Evolutionary conservation across 2,888 invertebrate species (phyloP).

Genomic region (Leptogaster cylindrica): DNA sequence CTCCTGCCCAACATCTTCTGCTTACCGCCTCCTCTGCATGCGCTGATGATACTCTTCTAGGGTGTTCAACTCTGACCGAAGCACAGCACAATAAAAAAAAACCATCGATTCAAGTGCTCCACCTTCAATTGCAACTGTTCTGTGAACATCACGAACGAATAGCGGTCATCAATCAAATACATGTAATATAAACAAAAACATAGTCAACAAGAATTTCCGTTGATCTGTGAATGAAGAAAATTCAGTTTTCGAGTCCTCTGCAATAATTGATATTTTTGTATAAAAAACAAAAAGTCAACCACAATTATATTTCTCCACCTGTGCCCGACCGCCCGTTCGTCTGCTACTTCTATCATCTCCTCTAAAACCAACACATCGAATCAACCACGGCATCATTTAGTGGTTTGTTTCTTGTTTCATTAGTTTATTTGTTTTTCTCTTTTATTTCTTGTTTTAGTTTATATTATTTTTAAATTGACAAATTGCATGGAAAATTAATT

Average conservation of each 20-base stretch:
- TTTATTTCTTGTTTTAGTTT: conserved; percentile 41
- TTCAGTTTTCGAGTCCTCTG: conserved; percentile 13
- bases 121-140: conserved; percentile 11
- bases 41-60: too few species aligned
- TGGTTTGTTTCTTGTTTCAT: conserved; percentile 52
- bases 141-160: conserved; percentile 13
- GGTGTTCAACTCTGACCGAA: conserved; percentile 20
- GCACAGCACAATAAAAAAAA: not conserved
- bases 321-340: conserved; percentile 33
- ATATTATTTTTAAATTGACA: conserved; percentile 25
- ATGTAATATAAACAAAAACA: too few species aligned
- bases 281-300: too few species aligned
- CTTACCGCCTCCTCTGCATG: conserved; percentile 8
- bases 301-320: conserved; percentile 38
- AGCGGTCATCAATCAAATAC: conserved; percentile 35
- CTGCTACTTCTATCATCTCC: conserved; percentile 41
- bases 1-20: not conserved
- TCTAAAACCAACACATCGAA: conserved; percentile 48
- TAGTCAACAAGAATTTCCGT: conserved; percentile 25
- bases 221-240: too few species aligned
- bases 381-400: conserved; percentile 51
- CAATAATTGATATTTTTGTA: too few species aligned
- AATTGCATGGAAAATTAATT: conserved; percentile 4
- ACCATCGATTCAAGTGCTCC: not conserved
- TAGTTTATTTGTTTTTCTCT: conserved; percentile 47